Conservation (phyloP, 1,140 invertebrate genomes). For the Trinorchestia longiramus region DNA sequence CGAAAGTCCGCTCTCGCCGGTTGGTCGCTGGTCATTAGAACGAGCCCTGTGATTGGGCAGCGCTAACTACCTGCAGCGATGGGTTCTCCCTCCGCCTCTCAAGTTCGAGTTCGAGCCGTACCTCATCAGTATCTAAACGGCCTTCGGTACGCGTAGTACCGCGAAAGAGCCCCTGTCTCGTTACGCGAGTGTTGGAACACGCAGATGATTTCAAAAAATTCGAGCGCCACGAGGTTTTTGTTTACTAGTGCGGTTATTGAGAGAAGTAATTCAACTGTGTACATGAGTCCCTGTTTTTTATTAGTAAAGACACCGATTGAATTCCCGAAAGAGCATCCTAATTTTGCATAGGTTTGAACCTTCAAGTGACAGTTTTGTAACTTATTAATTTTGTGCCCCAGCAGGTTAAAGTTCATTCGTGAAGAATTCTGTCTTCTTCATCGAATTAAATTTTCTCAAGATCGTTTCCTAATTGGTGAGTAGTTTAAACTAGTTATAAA, state of each 20-base stretch:
- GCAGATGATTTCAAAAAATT: background rate
- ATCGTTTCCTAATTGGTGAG: background rate
- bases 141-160: background rate
- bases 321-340: background rate
- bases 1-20: background rate
- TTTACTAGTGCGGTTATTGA: background rate
- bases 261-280: background rate
- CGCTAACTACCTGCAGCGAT: slow-evolving; percentile 27
- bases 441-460: background rate
- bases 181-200: background rate
- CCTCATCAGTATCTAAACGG: background rate
- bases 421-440: background rate
- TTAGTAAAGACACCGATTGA: background rate
- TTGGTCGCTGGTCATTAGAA: slow-evolving; percentile 16
- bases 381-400: background rate
- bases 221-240: background rate
- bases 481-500: background rate
- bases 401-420: background rate
- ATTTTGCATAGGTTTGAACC: background rate
- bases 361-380: background rate
- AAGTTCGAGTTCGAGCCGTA: background rate
- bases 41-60: slow-evolving; percentile 10
- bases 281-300: background rate
- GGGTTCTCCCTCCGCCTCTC: background rate
- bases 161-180: background rate